Evolutionary conservation across 1,140 invertebrate genomes (phyloP), one percentile per base, ranked within the genome.

Genomic region (Ceratina australensis): DNA sequence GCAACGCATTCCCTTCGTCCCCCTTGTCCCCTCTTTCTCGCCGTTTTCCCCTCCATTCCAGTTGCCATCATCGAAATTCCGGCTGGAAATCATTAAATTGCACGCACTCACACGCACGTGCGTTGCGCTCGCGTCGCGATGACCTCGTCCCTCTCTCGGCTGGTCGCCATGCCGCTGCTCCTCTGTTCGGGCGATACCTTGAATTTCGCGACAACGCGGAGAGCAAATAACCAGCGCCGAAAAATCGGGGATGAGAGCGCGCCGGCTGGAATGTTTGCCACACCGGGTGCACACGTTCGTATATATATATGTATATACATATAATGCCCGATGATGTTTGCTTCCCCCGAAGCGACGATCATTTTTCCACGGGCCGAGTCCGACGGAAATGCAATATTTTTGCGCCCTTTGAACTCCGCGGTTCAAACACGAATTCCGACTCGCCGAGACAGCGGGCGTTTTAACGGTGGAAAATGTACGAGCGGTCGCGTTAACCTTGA

Each of bases 31-130:
- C 54, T 61, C 22, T 78, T 59, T 54, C 79, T 49, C 15, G 18
- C 26, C 54, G 69, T 66, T 50, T 74, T 57, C 76, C 75, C 72
- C 56, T 49, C 52, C 61, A 59, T 57, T 72, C 60, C 76, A 54
- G 63, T 63, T 86, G 79, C 80, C 89, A 88, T 91, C 91, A 92
- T 92, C 90, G 88, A 92, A 92, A 92, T 91, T 91, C 89, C 90
- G 86, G 76, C 71, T 83, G 85, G 69, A 87, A 86, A 86, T 86
- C 85, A 86, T 86, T 86, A 86, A 86, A 86, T 84, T 81, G 83
- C 77, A 81, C 82, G 84, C 89, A 87, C 87, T 87, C 89, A 88
- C 75, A 85, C 80, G 86, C 88, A 84, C 84, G 83, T 87, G 87
- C 87, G 83, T 86, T 77, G 77, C 2, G 56, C 85, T 71, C 20